Evolutionary conservation across 1,140 invertebrate genomes (phyloP).

Genomic region (Drosophila ohnishii): DNA sequence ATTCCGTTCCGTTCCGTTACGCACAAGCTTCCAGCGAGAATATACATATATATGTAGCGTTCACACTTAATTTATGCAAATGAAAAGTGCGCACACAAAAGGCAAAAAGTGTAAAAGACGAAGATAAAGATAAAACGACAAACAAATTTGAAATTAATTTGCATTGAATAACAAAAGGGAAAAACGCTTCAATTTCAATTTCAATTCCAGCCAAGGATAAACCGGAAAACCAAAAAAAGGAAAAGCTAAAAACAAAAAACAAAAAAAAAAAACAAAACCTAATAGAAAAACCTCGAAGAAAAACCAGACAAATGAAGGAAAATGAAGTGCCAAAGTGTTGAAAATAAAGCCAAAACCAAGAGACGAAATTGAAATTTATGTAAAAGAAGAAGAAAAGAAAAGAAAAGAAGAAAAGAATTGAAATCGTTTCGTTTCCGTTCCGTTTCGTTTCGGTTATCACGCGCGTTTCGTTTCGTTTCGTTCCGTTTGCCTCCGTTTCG

Average conservation of each 20-base stretch:
- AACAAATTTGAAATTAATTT: slow-evolving; percentile 75
- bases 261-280: slow-evolving; percentile 11
- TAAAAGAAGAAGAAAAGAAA: neutral
- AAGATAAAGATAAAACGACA: slow-evolving; percentile 25
- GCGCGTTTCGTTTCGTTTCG: slow-evolving; percentile 11
- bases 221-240: slow-evolving; percentile 16
- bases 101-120: slow-evolving; percentile 2
- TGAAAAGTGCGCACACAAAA: slow-evolving; percentile 55
- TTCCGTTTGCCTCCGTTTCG: slow-evolving; percentile 28
- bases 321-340: slow-evolving; percentile 75
- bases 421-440: slow-evolving; percentile 16
- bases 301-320: slow-evolving; percentile 42
- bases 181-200: slow-evolving; percentile 50
- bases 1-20: slow-evolving; percentile 38
- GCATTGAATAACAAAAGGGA: slow-evolving; percentile 64
- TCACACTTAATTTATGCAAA: slow-evolving; percentile 63
- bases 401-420: neutral
- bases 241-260: slow-evolving; percentile 15
- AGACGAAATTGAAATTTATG: slow-evolving; percentile 26
- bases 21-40: slow-evolving; percentile 32
- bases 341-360: slow-evolving; percentile 51
- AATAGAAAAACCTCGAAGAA: slow-evolving; percentile 20
- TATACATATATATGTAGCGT: slow-evolving; percentile 6
- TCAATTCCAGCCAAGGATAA: slow-evolving; percentile 40
- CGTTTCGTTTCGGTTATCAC: slow-evolving; percentile 27